Evolutionary conservation across 2,888 invertebrate genomes (phyloP).

Genomic region (Ectemnius lituratus): DNA sequence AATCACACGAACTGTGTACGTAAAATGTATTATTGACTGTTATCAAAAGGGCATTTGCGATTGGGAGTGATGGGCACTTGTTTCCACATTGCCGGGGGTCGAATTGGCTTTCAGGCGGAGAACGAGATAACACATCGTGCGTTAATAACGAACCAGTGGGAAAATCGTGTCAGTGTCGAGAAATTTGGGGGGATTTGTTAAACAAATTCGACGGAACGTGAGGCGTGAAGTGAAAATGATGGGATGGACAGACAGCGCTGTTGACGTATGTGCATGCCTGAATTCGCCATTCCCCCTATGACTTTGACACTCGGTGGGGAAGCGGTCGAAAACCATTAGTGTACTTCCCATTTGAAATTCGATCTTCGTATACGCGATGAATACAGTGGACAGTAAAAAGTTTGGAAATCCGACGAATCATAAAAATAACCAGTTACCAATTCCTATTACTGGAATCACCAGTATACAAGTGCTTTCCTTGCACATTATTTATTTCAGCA

Average conservation of each 20-base stretch:
- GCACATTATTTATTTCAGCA: too few relatives aligned
- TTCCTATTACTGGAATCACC: too few relatives aligned
- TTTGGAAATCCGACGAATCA: too few relatives aligned
- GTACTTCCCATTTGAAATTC: not conserved
- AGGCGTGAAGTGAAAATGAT: not conserved
- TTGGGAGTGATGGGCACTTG: too few relatives aligned
- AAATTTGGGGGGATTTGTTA: not conserved
- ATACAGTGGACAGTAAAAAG: not conserved
- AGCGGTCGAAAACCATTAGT: not conserved
- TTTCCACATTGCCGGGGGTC: too few relatives aligned
- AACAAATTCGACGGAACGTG: not conserved
- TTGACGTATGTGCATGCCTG: not conserved
- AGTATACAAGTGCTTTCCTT: too few relatives aligned
- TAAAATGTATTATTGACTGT: too few relatives aligned
- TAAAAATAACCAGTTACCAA: too few relatives aligned
- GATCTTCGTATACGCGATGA: not conserved
- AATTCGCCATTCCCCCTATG: not conserved
- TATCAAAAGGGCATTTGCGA: too few relatives aligned
- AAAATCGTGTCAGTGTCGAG: not conserved
- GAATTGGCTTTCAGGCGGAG: not conserved
- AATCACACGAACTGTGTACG: too few relatives aligned
- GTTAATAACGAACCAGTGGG: too few relatives aligned
- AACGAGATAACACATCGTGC: not conserved
- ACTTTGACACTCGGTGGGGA: not conserved
- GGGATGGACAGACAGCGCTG: not conserved